Evolutionary conservation across 2,888 invertebrate species (phyloP), one percentile per base, ranked within the genome.

Genomic region (Cosmorhoe ocellata): DNA sequence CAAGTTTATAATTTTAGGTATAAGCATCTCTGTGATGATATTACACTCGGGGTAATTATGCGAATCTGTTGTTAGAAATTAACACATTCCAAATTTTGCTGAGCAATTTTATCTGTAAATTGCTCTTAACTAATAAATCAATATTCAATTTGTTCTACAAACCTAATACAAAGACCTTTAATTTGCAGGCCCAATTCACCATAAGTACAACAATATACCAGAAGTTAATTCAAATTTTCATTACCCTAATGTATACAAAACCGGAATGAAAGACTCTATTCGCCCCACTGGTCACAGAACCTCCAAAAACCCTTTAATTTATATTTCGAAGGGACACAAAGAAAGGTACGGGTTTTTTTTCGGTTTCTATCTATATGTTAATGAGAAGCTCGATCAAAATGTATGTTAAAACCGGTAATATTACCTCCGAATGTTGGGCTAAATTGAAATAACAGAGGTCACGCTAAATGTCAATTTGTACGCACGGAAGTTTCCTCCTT

Each of bases 301-400:
- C 59, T 52, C 58, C 67, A 69, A 74, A 74, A 74, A 66, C 66
- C 59, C 58, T 71, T 68, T 76, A 76, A 79, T 79, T 79, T 79
- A 75, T 75, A 74, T 72, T 69, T 62, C 65, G 56, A 64, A 71
- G 67, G 63, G 69, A 66, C 70, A 63, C 60, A 61, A 70, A 71
- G 70, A 68, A 71, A 70, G 73, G 77, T 72, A 76, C 71, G 18
- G 18, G n/a, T n/a, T n/a, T 76, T 79, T 69, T 79, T 80, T 77
- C 59, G 62, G 65, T 64, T 60, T 66, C 72, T 65, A 73, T 80
- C 77, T 81, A 79, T 81, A 80, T 79, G 79, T 72, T 81, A 81
- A 81, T 80, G 79, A 76, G 68, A 42, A 46, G 71, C 66, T 52
- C 72, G 73, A 78, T 79, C 78, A 80, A 79, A 49, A 79, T 77